These are phyloP conservation scores for Archocentrus centrarchus DNA, from an alignment of 2,113 vertebrate genomes.

Conservation along the genomic window DNA sequence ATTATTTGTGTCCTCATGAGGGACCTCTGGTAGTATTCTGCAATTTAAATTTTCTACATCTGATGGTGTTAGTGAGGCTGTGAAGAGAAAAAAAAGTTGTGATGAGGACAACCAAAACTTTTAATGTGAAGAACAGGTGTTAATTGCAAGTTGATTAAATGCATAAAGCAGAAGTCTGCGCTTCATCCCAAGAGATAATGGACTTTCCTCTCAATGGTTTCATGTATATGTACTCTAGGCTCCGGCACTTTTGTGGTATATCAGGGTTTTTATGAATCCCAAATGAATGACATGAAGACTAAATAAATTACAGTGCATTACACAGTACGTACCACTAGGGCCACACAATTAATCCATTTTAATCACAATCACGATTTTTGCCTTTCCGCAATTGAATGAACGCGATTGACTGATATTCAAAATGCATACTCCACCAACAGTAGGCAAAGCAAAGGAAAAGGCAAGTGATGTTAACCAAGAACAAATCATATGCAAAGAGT, in stretches of 20 bases:
- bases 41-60: slow-evolving; percentile 81
- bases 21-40: slow-evolving; percentile 79
- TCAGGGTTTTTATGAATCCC: neutral
- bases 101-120: slow-evolving; percentile 32
- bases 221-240: neutral
- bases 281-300: neutral
- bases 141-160: slow-evolving; percentile 59
- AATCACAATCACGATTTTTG: neutral
- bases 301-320: neutral
- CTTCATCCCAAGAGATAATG: slow-evolving; percentile 5
- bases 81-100: slow-evolving; percentile 46
- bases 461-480: too few relatives aligned
- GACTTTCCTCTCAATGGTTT: slow-evolving; percentile 8
- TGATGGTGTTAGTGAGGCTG: slow-evolving; percentile 74
- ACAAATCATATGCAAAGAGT: neutral
- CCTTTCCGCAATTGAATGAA: neutral
- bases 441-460: neutral
- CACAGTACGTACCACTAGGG: neutral
- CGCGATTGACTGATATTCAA: neutral
- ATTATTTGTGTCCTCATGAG: slow-evolving; percentile 82
- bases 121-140: slow-evolving; percentile 52
- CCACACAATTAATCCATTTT: neutral
- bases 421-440: neutral
- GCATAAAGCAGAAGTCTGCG: slow-evolving; percentile 7
- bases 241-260: neutral